Evolutionary conservation across 2,797 vertebrate genomes (phyloP).

Genomic region (Pseudomugil tenellus): DNA sequence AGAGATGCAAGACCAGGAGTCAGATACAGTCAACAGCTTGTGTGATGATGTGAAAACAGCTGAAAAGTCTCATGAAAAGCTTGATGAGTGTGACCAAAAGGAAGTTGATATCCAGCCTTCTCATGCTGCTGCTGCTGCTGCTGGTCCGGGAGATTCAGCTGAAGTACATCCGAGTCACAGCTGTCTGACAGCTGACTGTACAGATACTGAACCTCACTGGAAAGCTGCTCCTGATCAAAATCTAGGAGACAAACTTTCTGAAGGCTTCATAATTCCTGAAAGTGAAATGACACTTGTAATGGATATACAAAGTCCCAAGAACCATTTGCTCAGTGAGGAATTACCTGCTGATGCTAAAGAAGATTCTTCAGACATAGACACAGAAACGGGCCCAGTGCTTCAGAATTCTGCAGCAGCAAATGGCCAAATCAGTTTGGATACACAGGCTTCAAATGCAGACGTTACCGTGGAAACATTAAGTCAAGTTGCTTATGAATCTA

Average conservation of each 20-base stretch:
- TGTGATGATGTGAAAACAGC: constrained; percentile 33
- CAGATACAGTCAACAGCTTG: constrained; percentile 27
- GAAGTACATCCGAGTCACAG: constrained; percentile 34
- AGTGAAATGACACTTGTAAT: constrained; percentile 12
- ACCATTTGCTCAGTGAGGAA: constrained; percentile 23
- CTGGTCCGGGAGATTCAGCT: constrained; percentile 20
- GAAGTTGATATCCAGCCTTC: constrained; percentile 13
- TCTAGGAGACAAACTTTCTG: constrained; percentile 20
- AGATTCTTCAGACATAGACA: constrained; percentile 18
- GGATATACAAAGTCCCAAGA: constrained; percentile 25
- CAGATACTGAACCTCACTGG: constrained; percentile 30
- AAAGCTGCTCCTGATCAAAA: constrained; percentile 26
- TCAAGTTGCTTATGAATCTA: constrained; percentile 25
- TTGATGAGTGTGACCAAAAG: constrained; percentile 43
- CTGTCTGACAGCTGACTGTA: constrained; percentile 22
- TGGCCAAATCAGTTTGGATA: constrained; percentile 18
- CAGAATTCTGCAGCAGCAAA: constrained; percentile 14
- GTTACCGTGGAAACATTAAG: constrained; percentile 28
- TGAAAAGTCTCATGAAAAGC: constrained; percentile 34
- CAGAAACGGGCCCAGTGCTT: neutral
- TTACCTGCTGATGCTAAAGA: constrained; percentile 22
- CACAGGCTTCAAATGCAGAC: constrained; percentile 4
- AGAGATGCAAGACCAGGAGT: constrained; percentile 20
- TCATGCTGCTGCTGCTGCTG: constrained; percentile 19
- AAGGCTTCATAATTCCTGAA: constrained; percentile 29